Evolutionary conservation across 2,797 vertebrate genomes (phyloP).

Genomic region (Valencia hispanica): DNA sequence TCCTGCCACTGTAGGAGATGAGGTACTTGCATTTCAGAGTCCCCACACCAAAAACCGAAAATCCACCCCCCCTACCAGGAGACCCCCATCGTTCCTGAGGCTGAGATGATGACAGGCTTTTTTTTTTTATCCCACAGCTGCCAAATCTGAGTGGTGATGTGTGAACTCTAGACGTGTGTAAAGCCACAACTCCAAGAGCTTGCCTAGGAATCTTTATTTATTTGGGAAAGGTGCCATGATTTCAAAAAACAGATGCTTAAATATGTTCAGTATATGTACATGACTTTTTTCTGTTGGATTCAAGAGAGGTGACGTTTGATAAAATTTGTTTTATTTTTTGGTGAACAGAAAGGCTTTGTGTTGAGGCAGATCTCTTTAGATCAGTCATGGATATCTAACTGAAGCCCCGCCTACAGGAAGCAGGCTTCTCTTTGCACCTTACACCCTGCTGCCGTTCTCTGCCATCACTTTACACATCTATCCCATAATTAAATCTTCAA

Average conservation of each 20-base stretch:
- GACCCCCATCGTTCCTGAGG: constrained; percentile 4
- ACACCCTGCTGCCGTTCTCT: background rate
- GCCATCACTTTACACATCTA: background rate
- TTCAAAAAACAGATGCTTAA: constrained; percentile 30
- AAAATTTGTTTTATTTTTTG: constrained; percentile 57
- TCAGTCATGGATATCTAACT: background rate
- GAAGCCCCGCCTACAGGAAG: background rate
- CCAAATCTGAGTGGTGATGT: constrained; percentile 53
- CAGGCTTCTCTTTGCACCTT: background rate
- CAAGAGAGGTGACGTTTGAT: constrained; percentile 57
- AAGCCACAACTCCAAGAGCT: constrained; percentile 5
- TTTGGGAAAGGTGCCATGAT: constrained; percentile 62
- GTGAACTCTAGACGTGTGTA: constrained; percentile 27
- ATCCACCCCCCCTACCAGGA: background rate
- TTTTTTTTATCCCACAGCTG: constrained; percentile 51
- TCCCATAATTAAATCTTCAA: background rate
- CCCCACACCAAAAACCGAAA: background rate
- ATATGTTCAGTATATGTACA: constrained; percentile 23
- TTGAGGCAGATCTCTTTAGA: background rate
- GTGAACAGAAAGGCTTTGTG: background rate
- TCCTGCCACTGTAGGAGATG: constrained; percentile 35
- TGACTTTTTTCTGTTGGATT: constrained; percentile 24
- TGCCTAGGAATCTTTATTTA: constrained; percentile 17
- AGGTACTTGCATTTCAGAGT: constrained; percentile 50
- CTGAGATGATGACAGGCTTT: constrained; percentile 28